Percentiles rank a stretch among this genome's conserved stretches.
These are phyloP conservation scores for Leucozona laternaria DNA, from an alignment of 2,888 invertebrate genomes.

Conservation along the genomic window DNA sequence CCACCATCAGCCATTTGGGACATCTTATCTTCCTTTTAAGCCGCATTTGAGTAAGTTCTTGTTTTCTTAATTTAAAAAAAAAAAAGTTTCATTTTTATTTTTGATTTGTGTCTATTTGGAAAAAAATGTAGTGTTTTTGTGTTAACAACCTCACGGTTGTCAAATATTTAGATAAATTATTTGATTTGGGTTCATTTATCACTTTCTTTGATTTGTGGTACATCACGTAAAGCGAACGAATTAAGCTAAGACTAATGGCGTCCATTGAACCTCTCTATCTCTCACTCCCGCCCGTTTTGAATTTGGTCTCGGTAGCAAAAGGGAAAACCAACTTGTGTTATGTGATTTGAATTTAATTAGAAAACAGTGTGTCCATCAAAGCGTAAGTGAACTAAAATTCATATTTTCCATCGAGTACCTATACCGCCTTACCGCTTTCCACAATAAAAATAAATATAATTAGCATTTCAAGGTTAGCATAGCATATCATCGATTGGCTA, in stretches of 20 bases:
- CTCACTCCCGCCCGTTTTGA: too few relatives aligned
- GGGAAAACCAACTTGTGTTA: conserved; percentile 14
- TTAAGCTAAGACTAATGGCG: background rate
- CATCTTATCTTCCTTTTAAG: conserved; percentile 26
- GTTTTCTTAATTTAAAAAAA: background rate
- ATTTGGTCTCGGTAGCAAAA: background rate
- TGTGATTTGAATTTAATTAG: conserved; percentile 19
- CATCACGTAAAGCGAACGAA: background rate
- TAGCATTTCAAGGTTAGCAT: conserved; percentile 13
- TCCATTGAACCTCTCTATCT: conserved; percentile 1
- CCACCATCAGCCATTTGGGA: conserved; percentile 15
- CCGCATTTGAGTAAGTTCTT: conserved; percentile 57
- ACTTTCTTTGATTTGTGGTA: background rate
- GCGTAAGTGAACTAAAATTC: conserved; percentile 17
- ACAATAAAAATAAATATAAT: background rate
- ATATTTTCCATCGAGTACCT: conserved; percentile 10
- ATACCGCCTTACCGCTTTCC: too few relatives aligned
- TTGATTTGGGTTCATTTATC: conserved; percentile 11
- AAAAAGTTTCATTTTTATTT: conserved; percentile 21
- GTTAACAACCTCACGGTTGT: background rate
- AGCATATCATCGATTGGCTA: background rate
- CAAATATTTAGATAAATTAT: conserved; percentile 7
- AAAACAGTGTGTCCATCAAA: background rate
- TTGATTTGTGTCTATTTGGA: background rate
- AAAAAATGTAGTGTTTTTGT: conserved; percentile 10